phyloP scores from a whole-genome alignment of 2,797 vertebrate genomes.

The Coregonus sp. region DNA sequence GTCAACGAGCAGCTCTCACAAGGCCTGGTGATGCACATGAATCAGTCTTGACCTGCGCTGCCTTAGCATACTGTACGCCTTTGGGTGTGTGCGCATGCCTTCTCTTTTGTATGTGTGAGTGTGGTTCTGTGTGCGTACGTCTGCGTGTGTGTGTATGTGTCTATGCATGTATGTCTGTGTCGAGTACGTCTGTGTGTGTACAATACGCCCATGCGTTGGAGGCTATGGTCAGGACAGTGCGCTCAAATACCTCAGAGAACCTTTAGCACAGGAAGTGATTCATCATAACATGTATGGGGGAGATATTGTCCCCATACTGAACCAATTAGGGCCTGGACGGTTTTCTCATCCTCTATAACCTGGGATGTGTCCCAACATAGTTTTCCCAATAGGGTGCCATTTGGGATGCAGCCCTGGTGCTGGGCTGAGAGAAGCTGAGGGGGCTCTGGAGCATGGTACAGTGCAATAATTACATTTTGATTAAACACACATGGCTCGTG shows the following conservation, averaged over 20 bases:
- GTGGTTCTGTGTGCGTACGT: no score
- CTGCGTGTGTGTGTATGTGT: no score
- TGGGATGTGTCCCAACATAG: conserved; percentile 40
- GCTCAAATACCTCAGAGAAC: conserved; percentile 82
- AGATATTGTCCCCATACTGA: conserved; percentile 87
- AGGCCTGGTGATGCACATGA: conserved; percentile 26
- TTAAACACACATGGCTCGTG: conserved; percentile 92
- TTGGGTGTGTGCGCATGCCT: no score
- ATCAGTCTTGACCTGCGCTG: conserved; percentile 47
- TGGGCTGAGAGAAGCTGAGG: conserved; percentile 42
- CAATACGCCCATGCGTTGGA: not conserved
- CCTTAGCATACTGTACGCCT: no score
- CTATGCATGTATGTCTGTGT: not conserved
- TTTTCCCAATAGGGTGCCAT: not conserved
- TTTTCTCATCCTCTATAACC: conserved; percentile 90
- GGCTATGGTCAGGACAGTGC: conserved; percentile 39
- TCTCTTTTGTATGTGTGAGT: no score
- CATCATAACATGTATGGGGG: conserved; percentile 74
- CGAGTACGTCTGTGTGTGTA: not conserved
- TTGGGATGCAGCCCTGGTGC: not conserved
- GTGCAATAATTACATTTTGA: conserved; percentile 89
- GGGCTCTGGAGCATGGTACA: conserved; percentile 79
- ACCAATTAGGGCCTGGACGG: conserved; percentile 84
- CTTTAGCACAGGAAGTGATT: conserved; percentile 89
- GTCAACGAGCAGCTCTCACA: conserved; percentile 17